Conservation (phyloP, 2,113 vertebrate species). For the Lutjanus erythropterus region DNA sequence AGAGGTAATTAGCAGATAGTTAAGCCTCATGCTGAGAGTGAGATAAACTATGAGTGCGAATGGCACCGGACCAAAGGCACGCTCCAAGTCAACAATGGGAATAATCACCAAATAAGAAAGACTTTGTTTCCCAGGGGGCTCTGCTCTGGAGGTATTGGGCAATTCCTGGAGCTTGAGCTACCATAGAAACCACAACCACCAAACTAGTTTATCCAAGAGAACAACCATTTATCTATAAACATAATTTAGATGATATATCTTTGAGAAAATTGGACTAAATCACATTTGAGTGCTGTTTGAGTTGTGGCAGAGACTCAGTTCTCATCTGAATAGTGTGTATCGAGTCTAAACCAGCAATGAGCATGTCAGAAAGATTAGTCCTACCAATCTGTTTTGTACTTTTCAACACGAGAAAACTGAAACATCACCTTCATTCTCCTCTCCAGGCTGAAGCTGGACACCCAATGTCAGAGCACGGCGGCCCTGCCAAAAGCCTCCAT, state of each 20-base stretch:
- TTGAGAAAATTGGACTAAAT: conserved; percentile 49
- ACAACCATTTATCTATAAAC: conserved; percentile 51
- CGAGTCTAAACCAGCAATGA: conserved; percentile 7
- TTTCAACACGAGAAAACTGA: conserved; percentile 44
- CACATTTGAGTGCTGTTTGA: conserved; percentile 24
- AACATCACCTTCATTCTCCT: conserved; percentile 42
- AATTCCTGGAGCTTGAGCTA: conserved; percentile 46
- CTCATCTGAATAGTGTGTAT: conserved; percentile 55
- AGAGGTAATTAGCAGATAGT: conserved; percentile 76
- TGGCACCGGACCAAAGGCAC: conserved; percentile 65
- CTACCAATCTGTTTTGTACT: conserved; percentile 32
- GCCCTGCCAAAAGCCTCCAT: conserved; percentile 58
- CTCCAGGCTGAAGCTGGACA: conserved; percentile 42
- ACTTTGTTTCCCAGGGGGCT: conserved; percentile 53
- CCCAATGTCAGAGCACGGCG: conserved; percentile 33
- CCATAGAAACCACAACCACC: conserved; percentile 68
- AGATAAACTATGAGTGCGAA: conserved; percentile 72
- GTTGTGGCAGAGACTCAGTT: conserved; percentile 25
- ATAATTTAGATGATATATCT: conserved; percentile 59
- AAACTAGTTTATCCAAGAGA: conserved; percentile 53
- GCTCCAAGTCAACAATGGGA: conserved; percentile 55
- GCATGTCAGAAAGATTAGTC: conserved; percentile 26
- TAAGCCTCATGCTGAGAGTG: conserved; percentile 61
- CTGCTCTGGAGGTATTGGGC: conserved; percentile 57
- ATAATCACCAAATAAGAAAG: conserved; percentile 62